phyloP scores from a whole-genome alignment of 2,888 invertebrate genomes.

The Acanthosepion lycidas region DNA sequence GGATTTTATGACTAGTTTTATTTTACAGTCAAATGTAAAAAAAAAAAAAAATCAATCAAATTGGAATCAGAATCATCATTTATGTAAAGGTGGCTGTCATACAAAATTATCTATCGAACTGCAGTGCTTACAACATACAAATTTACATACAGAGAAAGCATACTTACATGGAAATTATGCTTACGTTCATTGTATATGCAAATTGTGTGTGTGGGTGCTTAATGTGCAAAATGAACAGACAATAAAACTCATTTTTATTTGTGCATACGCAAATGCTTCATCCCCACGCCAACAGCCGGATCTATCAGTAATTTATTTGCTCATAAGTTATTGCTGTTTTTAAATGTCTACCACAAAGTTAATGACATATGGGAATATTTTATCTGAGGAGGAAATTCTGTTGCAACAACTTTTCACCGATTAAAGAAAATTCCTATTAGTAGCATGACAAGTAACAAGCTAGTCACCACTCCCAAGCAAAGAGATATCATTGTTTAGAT shows the following conservation, averaged over 20 bases:
- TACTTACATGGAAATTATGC: background rate
- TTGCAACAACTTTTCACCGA: background rate
- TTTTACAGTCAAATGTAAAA: background rate
- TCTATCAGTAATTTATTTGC: background rate
- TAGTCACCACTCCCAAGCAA: too few relatives aligned
- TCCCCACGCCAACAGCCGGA: fast-evolving
- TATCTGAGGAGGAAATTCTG: background rate
- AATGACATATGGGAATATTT: background rate
- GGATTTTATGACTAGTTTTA: too few relatives aligned
- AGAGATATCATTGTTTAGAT: too few relatives aligned
- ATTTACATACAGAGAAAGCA: background rate
- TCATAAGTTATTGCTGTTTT: background rate
- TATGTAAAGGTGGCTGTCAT: background rate
- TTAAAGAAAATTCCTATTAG: too few relatives aligned
- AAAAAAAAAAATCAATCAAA: background rate
- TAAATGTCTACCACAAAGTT: background rate
- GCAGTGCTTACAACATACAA: background rate
- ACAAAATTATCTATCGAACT: background rate
- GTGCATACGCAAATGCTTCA: background rate
- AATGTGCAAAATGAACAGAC: background rate
- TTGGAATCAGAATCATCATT: background rate
- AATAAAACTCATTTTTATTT: background rate
- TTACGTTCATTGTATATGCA: background rate
- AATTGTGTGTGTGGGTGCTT: background rate
- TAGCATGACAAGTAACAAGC: too few relatives aligned